Percentiles rank a stretch among this genome's conserved stretches.
phyloP scores from a whole-genome alignment of 2,113 vertebrate genomes.

The Tauraco erythrolophus region DNA sequence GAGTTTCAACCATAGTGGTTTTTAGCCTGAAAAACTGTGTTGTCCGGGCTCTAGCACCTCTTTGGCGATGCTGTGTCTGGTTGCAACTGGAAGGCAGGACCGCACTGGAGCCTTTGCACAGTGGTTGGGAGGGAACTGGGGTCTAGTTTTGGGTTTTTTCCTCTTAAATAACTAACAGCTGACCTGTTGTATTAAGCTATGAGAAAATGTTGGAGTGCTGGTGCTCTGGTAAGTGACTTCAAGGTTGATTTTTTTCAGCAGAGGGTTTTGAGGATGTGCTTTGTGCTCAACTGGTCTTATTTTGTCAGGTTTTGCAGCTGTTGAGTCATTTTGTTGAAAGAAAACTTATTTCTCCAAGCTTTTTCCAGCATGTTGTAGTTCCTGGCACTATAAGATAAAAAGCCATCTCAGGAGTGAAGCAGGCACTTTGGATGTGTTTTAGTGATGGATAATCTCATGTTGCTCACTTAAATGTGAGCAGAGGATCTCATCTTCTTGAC shows the following conservation, averaged over 20 bases:
- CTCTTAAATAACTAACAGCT: neutral
- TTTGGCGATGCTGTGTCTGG: neutral
- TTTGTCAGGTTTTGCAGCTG: neutral
- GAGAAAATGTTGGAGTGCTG: neutral
- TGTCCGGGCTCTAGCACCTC: neutral
- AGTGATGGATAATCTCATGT: neutral
- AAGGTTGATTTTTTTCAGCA: neutral
- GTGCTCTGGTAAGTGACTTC: rapidly evolving
- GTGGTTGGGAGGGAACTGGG: rapidly evolving
- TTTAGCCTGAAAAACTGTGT: neutral
- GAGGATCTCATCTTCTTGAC: neutral
- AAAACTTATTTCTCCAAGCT: neutral
- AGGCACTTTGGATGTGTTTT: rapidly evolving
- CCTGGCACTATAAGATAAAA: neutral
- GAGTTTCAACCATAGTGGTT: neutral
- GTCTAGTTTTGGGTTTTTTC: no score
- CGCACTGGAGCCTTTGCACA: rapidly evolving
- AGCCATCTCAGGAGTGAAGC: neutral
- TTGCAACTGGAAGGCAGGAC: neutral
- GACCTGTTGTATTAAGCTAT: neutral
- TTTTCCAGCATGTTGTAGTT: neutral
- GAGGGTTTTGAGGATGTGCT: neutral
- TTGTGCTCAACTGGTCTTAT: neutral
- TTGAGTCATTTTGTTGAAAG: neutral
- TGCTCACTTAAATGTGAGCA: neutral